Base-by-base conservation (phyloP, 2,113 vertebrate genomes). In the Podarcis muralis region DNA sequence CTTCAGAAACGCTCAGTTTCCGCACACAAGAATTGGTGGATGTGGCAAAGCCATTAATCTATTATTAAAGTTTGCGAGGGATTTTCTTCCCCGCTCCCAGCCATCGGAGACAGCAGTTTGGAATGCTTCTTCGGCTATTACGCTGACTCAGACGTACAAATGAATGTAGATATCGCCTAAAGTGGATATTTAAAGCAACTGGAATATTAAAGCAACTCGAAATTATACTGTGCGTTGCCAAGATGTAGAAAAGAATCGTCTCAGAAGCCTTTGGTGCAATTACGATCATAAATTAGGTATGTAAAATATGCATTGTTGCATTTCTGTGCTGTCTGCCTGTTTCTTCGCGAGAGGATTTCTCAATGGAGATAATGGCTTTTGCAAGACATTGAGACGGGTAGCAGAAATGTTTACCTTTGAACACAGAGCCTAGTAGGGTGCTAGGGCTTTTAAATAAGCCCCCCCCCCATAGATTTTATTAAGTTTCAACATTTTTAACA, bases 181-280 rank as follows among this genome's bases (percentile, higher is more conserved):
- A 89, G 53, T 91, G 16, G 87, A 40, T 78, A 68, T 12, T 85
- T 90, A 78, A 86, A 92, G 86, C 48, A 86, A 82, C 30, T 71
- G 35, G 59, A 66, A 84, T 71, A 48, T 11, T 48, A 30, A 71
- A 48, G 40, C 18, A 84, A 71, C 37, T 48, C 74, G n/a, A 89
- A n/a, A 1, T 4, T 5, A 78, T n/a, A 30, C 77, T 92, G 30
- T 91, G 11, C 84, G 71, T 20, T 87, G 84, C 81, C 2, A 30
- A 90, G 86, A 86, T 89, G 43, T 0, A 84, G 83, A 15, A 35
- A 65, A 91, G 40, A 69, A 85, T 88, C 68, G 32, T 94, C 88
- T 89, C 90, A 81, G n/a, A 94, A 95, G 30, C 83, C 20, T 27
- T 89, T 86, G 62, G n/a, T 91, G 57, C 81, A 91, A 87, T 87